Evolutionary conservation across 2,888 invertebrate species (phyloP), one percentile per base, ranked within the genome.

Genomic region (Lucinisca nassula): DNA sequence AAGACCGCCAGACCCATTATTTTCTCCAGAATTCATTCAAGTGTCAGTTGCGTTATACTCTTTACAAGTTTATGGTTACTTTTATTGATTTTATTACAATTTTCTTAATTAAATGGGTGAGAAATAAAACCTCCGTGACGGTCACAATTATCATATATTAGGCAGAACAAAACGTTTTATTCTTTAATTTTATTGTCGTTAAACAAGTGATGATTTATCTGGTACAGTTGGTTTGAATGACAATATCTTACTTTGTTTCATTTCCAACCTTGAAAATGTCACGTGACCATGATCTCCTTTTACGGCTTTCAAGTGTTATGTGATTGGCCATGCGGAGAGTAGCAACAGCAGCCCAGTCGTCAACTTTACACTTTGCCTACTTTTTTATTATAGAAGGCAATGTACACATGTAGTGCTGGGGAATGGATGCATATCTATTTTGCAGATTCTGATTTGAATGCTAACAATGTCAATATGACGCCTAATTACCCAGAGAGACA

Each of bases 71-170:
- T 55, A 67, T 67, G 45, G 45, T 72, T 80, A n/a, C 45, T 78
- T 87, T 88, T 83, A 88, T 85, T 83, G 82, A 79, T 72, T 79
- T 73, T 85, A 82, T 85, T 80, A 85, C 85, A 81, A 85, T 81
- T 87, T 85, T 83, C 73, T 80, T 81, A 85, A 90, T 90, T 85
- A 89, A 82, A 87, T 74, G 78, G 85, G 61, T 61, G 85, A 67
- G 80, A 85, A 83, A 78, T 72, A 38, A 67, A 67, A 67, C 32
- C 67, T 35, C 67, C 67, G 67, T 67, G 35, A 35, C 67, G 67
- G 67, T 1, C 35, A 67, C 67, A 67, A 67, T 67, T 67, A 67
- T 67, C 67, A 67, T 67, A 67, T 67, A 67, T 67, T 35, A 67
- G 67, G 35, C 67, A 67, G 67, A 67, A 67, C 67, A 67, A 67